A percentile compares a stretch with the other conserved stretches of the same genome.
These are phyloP conservation scores for Dendroctonus valens DNA, from an alignment of 1,140 invertebrate genomes.

Conservation along the genomic window DNA sequence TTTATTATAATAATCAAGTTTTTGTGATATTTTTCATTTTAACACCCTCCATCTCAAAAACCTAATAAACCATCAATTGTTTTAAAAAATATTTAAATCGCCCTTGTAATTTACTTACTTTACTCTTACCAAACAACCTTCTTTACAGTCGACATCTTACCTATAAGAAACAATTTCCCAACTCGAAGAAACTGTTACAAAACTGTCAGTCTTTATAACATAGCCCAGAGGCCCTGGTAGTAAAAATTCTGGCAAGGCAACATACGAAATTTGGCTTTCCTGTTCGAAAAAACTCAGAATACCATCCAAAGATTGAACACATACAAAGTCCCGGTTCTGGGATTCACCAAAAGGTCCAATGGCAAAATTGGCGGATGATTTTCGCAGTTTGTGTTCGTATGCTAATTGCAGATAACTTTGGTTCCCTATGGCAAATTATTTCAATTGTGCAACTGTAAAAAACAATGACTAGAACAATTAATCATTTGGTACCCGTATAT, in stretches of 20 bases:
- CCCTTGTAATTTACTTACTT: too few species aligned
- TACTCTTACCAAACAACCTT: too few species aligned
- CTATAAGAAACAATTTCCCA: slow-evolving; percentile 79
- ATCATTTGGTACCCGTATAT: too few species aligned
- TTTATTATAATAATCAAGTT: too few species aligned
- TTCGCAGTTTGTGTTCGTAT: slow-evolving; percentile 66
- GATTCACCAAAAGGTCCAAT: slow-evolving; percentile 79
- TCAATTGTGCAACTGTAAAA: not conserved
- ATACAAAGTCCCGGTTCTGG: slow-evolving; percentile 77
- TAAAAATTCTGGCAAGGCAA: slow-evolving; percentile 70
- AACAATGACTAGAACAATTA: not conserved
- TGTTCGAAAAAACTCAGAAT: slow-evolving; percentile 84
- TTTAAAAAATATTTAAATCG: too few species aligned
- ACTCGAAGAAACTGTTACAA: slow-evolving; percentile 72
- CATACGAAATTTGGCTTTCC: slow-evolving; percentile 76
- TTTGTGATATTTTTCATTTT: too few species aligned
- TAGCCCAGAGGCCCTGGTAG: slow-evolving; percentile 78
- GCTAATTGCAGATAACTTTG: slow-evolving; percentile 59
- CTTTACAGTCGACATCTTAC: slow-evolving; percentile 51
- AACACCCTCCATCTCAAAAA: too few species aligned
- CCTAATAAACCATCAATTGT: too few species aligned
- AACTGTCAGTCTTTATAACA: slow-evolving; percentile 73
- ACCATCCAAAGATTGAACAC: slow-evolving; percentile 83
- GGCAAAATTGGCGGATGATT: slow-evolving; percentile 66
- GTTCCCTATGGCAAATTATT: slow-evolving; percentile 54